A percentile compares a stretch with the other conserved stretches of the same genome.
phyloP scores from a whole-genome alignment of 2,888 invertebrate genomes.

The Cabera pusaria region DNA sequence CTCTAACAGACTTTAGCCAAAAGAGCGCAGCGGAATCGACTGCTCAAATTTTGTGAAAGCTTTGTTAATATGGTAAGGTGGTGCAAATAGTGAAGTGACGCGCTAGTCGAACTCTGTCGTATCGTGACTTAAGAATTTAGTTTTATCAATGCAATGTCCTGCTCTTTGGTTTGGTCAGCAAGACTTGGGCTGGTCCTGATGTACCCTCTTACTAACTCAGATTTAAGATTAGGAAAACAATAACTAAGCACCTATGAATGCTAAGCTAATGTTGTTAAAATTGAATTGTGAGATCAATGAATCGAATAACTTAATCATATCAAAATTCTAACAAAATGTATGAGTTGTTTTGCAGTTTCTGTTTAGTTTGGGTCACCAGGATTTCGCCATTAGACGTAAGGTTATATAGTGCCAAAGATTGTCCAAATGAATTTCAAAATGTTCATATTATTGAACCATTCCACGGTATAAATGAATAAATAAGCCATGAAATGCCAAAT shows the following conservation, averaged over 20 bases:
- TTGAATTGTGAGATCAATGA: no score
- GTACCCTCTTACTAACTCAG: no score
- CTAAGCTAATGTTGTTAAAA: no score
- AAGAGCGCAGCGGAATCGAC: background rate
- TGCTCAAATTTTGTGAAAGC: slow-evolving; percentile 6
- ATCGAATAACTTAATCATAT: no score
- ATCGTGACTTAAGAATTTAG: slow-evolving; percentile 25
- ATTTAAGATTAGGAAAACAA: no score
- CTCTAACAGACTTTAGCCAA: slow-evolving; percentile 1
- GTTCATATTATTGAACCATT: slow-evolving; percentile 69
- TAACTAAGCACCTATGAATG: no score
- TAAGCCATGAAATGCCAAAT: slow-evolving; percentile 76
- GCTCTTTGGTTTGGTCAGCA: slow-evolving; percentile 63
- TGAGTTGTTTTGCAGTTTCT: no score
- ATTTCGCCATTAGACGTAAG: slow-evolving; percentile 52
- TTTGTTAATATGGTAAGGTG: slow-evolving; percentile 12
- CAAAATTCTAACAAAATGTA: no score
- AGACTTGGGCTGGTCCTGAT: slow-evolving; percentile 38
- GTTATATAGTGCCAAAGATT: slow-evolving; percentile 81
- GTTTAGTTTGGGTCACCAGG: no score
- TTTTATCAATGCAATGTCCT: slow-evolving; percentile 47
- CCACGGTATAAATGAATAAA: slow-evolving; percentile 54
- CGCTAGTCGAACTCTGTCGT: slow-evolving; percentile 30
- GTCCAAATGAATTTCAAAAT: slow-evolving; percentile 73
- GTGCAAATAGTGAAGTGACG: slow-evolving; percentile 22